Percentiles rank a stretch among this genome's conserved stretches.
These are phyloP conservation scores for Aporrectodea caliginosa DNA, from an alignment of 1,140 invertebrate genomes.

Conservation along the genomic window DNA sequence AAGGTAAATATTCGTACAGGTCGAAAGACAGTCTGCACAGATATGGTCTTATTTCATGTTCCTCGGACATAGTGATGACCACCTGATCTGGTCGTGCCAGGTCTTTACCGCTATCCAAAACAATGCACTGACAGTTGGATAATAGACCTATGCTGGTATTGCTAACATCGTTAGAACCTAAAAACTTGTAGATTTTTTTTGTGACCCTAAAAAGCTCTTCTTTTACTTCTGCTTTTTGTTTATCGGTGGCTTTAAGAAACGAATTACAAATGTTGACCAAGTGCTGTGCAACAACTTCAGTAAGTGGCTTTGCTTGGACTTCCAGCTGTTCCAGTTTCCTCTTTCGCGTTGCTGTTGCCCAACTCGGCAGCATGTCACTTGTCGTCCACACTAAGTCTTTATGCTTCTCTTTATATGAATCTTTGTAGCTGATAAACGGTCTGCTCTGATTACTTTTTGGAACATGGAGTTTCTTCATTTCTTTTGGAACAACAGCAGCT, in stretches of 20 bases:
- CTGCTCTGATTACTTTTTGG: background rate
- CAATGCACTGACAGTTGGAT: background rate
- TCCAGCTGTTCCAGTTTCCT: background rate
- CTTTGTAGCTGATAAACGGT: background rate
- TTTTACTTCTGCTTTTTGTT: background rate
- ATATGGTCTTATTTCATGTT: background rate
- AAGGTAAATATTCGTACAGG: background rate
- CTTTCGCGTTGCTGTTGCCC: background rate
- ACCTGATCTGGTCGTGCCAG: background rate
- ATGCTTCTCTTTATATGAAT: background rate
- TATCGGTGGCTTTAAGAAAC: background rate
- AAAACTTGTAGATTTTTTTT: background rate
- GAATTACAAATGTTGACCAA: background rate
- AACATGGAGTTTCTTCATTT: background rate
- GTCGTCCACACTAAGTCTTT: background rate
- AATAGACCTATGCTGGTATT: background rate
- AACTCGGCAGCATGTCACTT: background rate
- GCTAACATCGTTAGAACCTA: background rate
- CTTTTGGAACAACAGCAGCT: background rate
- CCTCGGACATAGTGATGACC: background rate
- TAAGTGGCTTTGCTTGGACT: background rate
- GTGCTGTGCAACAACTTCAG: background rate
- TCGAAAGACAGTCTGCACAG: background rate
- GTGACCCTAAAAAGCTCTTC: background rate
- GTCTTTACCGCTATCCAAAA: background rate